These are phyloP conservation scores for Porites lobata DNA, from an alignment of 92 coral and sea anemone species.

Conservation along the genomic window DNA sequence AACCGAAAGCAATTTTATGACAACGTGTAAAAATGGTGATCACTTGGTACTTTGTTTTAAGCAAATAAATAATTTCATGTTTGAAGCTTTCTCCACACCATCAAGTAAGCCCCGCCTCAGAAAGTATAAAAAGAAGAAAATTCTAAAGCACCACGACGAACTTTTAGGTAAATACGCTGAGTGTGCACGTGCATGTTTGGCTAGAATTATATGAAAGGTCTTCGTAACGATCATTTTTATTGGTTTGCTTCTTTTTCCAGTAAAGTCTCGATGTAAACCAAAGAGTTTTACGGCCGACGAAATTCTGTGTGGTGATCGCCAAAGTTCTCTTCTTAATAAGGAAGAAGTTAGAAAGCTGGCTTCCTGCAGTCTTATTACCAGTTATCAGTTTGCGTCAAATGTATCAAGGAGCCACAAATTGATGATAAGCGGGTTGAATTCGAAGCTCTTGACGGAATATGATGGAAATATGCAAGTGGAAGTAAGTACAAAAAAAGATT, in stretches of 20 bases:
- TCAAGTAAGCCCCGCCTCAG: too few relatives aligned
- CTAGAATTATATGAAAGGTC: too few relatives aligned
- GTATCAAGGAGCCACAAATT: conserved; percentile 16
- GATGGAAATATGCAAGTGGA: conserved; percentile 4
- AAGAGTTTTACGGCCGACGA: conserved; percentile 11
- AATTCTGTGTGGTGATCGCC: conserved; percentile 15
- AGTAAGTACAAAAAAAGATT: background rate
- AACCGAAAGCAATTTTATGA: too few relatives aligned
- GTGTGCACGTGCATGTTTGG: too few relatives aligned
- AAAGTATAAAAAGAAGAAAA: too few relatives aligned
- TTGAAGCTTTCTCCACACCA: too few relatives aligned
- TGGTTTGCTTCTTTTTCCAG: background rate
- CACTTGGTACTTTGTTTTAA: too few relatives aligned
- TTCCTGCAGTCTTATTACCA: conserved; percentile 32
- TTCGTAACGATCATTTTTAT: background rate
- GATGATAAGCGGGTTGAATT: conserved; percentile 23
- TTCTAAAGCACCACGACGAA: too few relatives aligned
- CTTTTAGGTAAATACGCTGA: too few relatives aligned
- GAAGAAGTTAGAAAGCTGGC: conserved; percentile 15
- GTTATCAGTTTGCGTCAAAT: conserved; percentile 37
- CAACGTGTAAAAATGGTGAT: too few relatives aligned
- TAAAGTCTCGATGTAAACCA: conserved; percentile 9
- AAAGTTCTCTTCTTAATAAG: conserved; percentile 15
- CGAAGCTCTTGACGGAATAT: conserved; percentile 27
- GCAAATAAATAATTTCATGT: too few relatives aligned